Evolutionary conservation across 2,113 vertebrate genomes (phyloP).

Genomic region (Dipodomys merriami): DNA sequence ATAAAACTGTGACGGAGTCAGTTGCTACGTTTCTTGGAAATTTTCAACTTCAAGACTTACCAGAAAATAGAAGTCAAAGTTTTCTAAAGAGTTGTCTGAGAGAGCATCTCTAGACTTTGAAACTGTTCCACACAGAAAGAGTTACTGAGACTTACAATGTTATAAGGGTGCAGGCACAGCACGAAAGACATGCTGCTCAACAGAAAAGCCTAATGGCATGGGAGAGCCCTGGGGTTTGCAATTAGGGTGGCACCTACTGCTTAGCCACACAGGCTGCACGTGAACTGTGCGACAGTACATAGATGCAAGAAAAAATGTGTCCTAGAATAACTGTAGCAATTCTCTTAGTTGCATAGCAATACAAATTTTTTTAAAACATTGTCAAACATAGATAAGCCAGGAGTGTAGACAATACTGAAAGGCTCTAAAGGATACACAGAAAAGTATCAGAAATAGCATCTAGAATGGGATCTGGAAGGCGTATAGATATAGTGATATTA

Average conservation of each 20-base stretch:
- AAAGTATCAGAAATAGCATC: too few relatives aligned
- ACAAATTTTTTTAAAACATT: background rate
- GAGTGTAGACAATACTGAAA: background rate
- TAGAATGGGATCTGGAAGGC: background rate
- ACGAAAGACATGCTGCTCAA: too few relatives aligned
- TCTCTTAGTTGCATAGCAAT: background rate
- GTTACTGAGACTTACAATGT: background rate
- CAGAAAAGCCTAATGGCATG: too few relatives aligned
- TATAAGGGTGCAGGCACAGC: background rate
- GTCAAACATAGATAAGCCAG: background rate
- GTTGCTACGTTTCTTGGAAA: background rate
- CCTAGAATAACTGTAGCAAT: background rate
- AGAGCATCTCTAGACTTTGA: background rate
- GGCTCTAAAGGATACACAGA: background rate
- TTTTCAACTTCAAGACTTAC: background rate
- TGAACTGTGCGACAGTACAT: too few relatives aligned
- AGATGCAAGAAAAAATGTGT: background rate
- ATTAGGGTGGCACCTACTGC: background rate
- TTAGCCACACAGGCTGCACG: background rate
- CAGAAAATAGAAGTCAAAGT: background rate
- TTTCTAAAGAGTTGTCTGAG: background rate
- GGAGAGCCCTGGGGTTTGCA: background rate
- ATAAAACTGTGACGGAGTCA: background rate
- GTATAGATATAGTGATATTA: too few relatives aligned
- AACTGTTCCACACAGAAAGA: background rate